phyloP scores from a whole-genome alignment of 2,113 vertebrate genomes.

The Proterorhinus semilunaris region DNA sequence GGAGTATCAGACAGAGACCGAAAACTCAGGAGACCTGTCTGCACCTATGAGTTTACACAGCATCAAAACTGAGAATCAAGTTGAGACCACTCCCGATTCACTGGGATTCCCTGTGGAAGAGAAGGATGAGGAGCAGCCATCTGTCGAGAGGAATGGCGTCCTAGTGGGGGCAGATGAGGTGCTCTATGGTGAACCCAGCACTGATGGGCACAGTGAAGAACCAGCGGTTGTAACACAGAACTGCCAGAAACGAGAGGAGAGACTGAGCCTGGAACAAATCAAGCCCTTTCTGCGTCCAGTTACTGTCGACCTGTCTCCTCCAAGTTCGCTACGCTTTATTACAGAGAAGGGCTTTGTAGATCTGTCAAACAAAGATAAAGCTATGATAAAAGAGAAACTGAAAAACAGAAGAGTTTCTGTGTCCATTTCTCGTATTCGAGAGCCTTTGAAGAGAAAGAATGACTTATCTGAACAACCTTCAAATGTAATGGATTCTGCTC shows the following conservation, averaged over 20 bases:
- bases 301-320: conserved; percentile 73
- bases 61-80: conserved; percentile 44
- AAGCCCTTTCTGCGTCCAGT: conserved; percentile 66
- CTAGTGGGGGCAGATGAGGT: conserved; percentile 69
- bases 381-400: conserved; percentile 69
- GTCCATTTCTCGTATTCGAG: conserved; percentile 66
- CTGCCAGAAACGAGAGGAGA: conserved; percentile 48
- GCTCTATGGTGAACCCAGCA: conserved; percentile 67
- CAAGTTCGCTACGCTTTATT: conserved; percentile 66
- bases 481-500: conserved; percentile 74
- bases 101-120: conserved; percentile 52
- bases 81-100: conserved; percentile 38
- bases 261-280: conserved; percentile 55
- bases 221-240: conserved; percentile 13
- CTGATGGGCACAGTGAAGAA: conserved; percentile 55
- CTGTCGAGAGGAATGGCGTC: conserved; percentile 60
- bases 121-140: conserved; percentile 31
- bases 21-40: conserved; percentile 47
- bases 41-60: conserved; percentile 63
- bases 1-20: conserved; percentile 66
- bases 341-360: conserved; percentile 60
- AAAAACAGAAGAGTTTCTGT: conserved; percentile 19
- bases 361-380: conserved; percentile 38
- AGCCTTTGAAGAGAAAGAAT: conserved; percentile 84
- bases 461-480: conserved; percentile 74